phyloP scores from a whole-genome alignment of 2,113 vertebrate species.

The Gracilinanus agilis region DNA sequence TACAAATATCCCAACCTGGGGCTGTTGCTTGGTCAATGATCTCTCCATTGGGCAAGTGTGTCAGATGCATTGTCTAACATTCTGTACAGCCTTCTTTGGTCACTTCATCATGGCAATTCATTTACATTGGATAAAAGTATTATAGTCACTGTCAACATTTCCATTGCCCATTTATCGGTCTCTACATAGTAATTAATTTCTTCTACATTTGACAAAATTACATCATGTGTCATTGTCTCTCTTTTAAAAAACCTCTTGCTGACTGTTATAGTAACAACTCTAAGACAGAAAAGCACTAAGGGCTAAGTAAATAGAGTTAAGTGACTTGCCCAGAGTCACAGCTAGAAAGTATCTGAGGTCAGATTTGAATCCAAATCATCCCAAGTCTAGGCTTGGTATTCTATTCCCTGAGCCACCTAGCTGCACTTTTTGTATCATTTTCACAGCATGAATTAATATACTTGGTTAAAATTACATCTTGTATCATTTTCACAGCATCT shows the following conservation, averaged over 20 bases:
- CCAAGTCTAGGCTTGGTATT: too few relatives aligned
- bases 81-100: background rate
- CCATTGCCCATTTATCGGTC: background rate
- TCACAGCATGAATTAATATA: background rate
- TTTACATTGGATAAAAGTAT: background rate
- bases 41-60: background rate
- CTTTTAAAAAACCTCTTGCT: too few relatives aligned
- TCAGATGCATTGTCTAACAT: background rate
- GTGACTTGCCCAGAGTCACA: too few relatives aligned
- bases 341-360: too few relatives aligned
- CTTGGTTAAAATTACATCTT: background rate
- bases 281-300: too few relatives aligned
- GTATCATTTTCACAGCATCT: background rate
- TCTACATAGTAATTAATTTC: background rate
- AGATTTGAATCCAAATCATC: too few relatives aligned
- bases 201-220: background rate
- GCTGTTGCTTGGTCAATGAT: background rate
- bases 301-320: too few relatives aligned
- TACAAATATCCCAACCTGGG: background rate
- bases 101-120: background rate
- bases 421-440: background rate
- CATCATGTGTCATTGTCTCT: background rate
- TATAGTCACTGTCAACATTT: background rate
- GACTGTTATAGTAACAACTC: too few relatives aligned
- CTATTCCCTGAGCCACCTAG: too few relatives aligned